These are phyloP conservation scores for Prunella strophiata DNA, from an alignment of 2,797 vertebrate genomes.

Conservation along the genomic window DNA sequence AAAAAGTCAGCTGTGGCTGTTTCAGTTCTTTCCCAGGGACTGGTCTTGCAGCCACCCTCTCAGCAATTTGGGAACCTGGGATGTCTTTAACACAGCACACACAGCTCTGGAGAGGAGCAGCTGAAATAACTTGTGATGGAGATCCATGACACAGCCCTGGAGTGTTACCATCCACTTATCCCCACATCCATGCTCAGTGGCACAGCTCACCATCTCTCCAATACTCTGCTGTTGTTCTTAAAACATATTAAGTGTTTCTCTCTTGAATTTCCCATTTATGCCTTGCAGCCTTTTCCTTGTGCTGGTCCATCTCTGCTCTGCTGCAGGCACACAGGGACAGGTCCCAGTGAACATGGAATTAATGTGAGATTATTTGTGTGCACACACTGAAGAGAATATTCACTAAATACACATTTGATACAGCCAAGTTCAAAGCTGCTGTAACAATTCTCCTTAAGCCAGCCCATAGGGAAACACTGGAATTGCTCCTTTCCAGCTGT, in stretches of 20 bases:
- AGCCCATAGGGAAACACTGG: neutral
- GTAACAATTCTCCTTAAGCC: neutral
- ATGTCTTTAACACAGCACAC: neutral
- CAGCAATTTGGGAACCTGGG: neutral
- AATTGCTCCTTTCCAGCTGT: neutral
- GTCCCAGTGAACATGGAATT: neutral
- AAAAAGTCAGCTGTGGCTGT: neutral
- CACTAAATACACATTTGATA: neutral
- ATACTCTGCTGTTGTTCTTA: neutral
- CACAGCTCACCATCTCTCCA: neutral
- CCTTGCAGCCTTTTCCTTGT: neutral
- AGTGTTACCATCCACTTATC: neutral
- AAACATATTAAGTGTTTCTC: neutral
- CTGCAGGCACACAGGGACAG: neutral
- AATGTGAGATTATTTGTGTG: neutral
- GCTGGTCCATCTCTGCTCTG: neutral
- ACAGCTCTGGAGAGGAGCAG: neutral
- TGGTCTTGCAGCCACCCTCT: neutral
- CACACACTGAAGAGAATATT: neutral
- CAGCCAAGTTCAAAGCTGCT: neutral
- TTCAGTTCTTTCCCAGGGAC: neutral
- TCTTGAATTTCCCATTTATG: neutral
- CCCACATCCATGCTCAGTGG: neutral
- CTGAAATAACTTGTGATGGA: neutral
- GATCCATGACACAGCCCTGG: neutral